Conservation (phyloP, 2,888 invertebrate species). For the Tromatobia lineatoria region DNA sequence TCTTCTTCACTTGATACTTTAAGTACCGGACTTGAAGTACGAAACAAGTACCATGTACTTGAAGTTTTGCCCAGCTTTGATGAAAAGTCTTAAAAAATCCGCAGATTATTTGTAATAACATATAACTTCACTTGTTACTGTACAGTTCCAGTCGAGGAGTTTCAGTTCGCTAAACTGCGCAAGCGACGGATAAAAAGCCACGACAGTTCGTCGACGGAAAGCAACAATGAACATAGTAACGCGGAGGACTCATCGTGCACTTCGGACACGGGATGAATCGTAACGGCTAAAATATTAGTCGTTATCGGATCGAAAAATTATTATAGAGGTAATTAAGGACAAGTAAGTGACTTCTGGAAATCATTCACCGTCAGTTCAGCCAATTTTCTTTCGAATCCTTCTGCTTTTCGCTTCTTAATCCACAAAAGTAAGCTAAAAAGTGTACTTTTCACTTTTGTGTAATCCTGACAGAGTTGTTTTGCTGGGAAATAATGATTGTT, state of each 20-base stretch:
- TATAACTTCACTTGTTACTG: slow-evolving; percentile 61
- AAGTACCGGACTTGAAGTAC: too few species aligned
- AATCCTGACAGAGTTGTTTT: too few species aligned
- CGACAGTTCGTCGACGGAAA: slow-evolving; percentile 84
- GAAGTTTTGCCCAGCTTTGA: too few species aligned
- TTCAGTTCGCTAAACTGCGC: slow-evolving; percentile 84
- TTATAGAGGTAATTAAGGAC: not conserved
- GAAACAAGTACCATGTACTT: too few species aligned
- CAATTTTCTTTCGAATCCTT: too few species aligned
- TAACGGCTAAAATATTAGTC: slow-evolving; percentile 12
- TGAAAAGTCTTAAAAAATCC: too few species aligned
- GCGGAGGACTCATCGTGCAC: slow-evolving; percentile 82
- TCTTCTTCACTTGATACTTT: too few species aligned
- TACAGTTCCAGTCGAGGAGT: slow-evolving; percentile 84
- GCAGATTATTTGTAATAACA: too few species aligned
- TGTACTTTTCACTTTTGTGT: too few species aligned
- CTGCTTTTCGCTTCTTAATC: too few species aligned
- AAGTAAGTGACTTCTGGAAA: slow-evolving; percentile 24
- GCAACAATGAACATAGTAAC: slow-evolving; percentile 84
- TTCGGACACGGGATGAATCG: slow-evolving; percentile 80
- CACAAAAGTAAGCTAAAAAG: too few species aligned
- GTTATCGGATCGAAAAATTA: not conserved
- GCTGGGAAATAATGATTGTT: too few species aligned
- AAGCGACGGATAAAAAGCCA: slow-evolving; percentile 83
- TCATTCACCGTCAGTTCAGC: not conserved